Base-by-base conservation (phyloP, 2,888 invertebrate genomes). In the Unio pictorum region DNA sequence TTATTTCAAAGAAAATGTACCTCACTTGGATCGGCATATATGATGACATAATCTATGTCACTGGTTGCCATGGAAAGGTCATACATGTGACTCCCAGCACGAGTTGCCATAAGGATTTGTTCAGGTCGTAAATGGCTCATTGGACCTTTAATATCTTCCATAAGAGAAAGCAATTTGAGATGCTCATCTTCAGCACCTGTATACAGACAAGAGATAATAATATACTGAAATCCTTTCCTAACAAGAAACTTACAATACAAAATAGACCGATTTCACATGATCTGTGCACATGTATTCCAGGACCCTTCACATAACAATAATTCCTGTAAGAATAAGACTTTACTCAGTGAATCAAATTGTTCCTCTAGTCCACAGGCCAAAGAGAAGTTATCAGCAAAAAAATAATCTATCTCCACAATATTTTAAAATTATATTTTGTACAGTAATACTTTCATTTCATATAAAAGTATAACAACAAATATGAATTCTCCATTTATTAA, bases 51-150 rank as follows among this genome's bases (percentile, higher is more conserved):
- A 67, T 88, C 87, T 4, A 83, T 76, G 72, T 88, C 88, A 80
- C 87, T 87, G 55, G 81, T 79, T 45, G 86, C 81, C 8, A 85
- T 87, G 64, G 80, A 74, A 57, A 88, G 73, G 18, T 81, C 83
- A 74, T 88, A 88, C 84, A 88, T 82, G 66, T 78, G 81, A 73
- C 88, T 88, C 20, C 88, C 88, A 58, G 87, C 88, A 34, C 78
- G 78, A 6, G 87, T 83, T 8, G 87, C 79, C 74, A 87, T 69
- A 54, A 88, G 56, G 18, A 88, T 81, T 61, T 87, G 83, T n/a
- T 81, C 81, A 5, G 87, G 85, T 18, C 72, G 64, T 68, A 86
- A 71, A 8, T 76, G 71, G 54, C 72, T 58, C 8, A 88, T 80
- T 26, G 82, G 83, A 26, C 84, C 86, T 7, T 87, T 87, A 15